Conservation (phyloP, 2,888 invertebrate genomes). For the Ochlodes sylvanus region DNA sequence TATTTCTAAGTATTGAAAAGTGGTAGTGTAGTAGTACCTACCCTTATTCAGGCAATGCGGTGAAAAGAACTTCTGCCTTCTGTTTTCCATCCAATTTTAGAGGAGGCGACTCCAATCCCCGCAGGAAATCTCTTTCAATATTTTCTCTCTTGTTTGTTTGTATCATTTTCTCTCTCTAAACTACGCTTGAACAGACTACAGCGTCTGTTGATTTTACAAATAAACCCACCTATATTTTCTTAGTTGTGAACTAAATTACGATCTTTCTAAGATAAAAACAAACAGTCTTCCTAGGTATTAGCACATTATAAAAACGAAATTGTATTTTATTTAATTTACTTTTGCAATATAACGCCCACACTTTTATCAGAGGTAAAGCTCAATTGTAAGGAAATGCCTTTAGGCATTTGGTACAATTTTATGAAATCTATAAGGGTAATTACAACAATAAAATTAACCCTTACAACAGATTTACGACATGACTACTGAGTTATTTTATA, state of each 20-base stretch:
- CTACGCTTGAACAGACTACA: conserved; percentile 11
- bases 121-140: conserved; percentile 23
- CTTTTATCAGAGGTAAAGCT: no score
- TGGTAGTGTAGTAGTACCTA: conserved; percentile 83
- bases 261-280: neutral
- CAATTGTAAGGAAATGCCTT: no score
- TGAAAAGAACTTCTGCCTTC: conserved; percentile 63
- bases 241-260: neutral
- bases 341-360: no score
- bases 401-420: no score
- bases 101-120: conserved; percentile 23
- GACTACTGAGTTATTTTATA: no score
- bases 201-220: conserved; percentile 5
- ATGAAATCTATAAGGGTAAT: no score
- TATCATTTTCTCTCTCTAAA: conserved; percentile 15
- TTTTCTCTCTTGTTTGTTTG: conserved; percentile 19
- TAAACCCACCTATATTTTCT: neutral
- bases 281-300: neutral
- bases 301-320: no score
- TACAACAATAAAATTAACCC: no score
- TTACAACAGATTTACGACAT: no score
- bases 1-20: conserved; percentile 25
- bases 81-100: conserved; percentile 74
- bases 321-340: no score
- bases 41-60: conserved; percentile 15